Evolutionary conservation across 2,113 vertebrate genomes (phyloP), one percentile per base, ranked within the genome.

Genomic region (Gavia stellata): DNA sequence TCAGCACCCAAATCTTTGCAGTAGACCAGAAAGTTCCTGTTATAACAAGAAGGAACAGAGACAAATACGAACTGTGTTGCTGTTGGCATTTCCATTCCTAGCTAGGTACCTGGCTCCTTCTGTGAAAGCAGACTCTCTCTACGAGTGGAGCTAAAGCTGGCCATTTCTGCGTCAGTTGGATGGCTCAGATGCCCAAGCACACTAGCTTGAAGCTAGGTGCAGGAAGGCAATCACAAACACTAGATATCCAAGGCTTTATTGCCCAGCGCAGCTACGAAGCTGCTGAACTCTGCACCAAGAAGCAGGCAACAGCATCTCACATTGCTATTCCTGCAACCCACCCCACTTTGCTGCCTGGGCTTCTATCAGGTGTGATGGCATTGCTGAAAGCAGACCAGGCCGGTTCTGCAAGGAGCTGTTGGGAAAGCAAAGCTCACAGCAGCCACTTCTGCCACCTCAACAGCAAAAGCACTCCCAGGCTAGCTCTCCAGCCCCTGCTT

Each of bases 351-450:
- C 14, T 92, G 81, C 90, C 80, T 56, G 55, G 19, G 68, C 59
- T 74, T 68, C 81, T 53, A 15, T 25, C 59, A 73, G 84, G 34
- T 81, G 34, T 17, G 40, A 28, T 47, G 58, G 67, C 80, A 77
- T 49, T 34, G 34, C 91, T 38, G 73, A 40, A 59, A 78, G 87
- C 95, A 94, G 19, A 53, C 50, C 73, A 81, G 85, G 95, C 95
- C 85, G 94, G 85, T 85, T 91, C 90, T 94, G 90, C 95, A 87
- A 81, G 94, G 78, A 85, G 71, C 65, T 55, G 33, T 47, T 50
- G 73, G 56, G 90, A 88, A 96, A 93, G 61, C 87, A 92, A 50
- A 87, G 88, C 12, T 86, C 93, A 75, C 12, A 61, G 88, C 38
- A 90, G 55, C 25, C 63, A 34, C 59, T 66, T 70, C 80, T 62